Evolutionary conservation across 2,113 vertebrate genomes (phyloP).

Genomic region (Lasiurus cinereus): DNA sequence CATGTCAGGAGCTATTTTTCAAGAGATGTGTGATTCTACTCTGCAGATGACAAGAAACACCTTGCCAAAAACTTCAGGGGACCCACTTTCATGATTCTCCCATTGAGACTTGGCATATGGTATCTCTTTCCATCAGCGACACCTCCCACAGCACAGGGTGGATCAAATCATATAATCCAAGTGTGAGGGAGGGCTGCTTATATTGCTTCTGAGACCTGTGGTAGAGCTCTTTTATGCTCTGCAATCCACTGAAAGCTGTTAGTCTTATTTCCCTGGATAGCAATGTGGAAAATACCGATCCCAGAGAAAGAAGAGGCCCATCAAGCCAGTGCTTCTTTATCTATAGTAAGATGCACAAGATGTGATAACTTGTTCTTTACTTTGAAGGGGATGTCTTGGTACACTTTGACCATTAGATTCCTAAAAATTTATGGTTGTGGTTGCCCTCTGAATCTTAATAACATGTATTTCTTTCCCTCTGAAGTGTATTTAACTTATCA

Average conservation of each 20-base stretch:
- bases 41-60: background rate
- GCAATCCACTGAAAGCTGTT: background rate
- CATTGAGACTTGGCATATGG: background rate
- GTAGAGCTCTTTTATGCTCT: background rate
- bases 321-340: background rate
- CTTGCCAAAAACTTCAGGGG: background rate
- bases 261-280: background rate
- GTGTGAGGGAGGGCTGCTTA: background rate
- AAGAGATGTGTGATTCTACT: background rate
- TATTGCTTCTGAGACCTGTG: background rate
- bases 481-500: background rate
- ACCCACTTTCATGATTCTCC: background rate
- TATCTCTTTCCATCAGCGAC: background rate
- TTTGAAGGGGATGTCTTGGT: background rate
- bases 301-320: background rate
- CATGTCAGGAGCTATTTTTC: constrained; percentile 28
- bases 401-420: background rate
- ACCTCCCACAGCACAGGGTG: background rate
- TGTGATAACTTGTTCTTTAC: background rate
- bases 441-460: background rate
- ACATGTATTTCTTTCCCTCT: background rate
- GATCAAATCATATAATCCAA: background rate
- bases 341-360: background rate
- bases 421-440: background rate
- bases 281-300: background rate